Percentiles rank a stretch among this genome's conserved stretches.
phyloP scores from a whole-genome alignment of 2,888 invertebrate species.

The Phengaris alcon region DNA sequence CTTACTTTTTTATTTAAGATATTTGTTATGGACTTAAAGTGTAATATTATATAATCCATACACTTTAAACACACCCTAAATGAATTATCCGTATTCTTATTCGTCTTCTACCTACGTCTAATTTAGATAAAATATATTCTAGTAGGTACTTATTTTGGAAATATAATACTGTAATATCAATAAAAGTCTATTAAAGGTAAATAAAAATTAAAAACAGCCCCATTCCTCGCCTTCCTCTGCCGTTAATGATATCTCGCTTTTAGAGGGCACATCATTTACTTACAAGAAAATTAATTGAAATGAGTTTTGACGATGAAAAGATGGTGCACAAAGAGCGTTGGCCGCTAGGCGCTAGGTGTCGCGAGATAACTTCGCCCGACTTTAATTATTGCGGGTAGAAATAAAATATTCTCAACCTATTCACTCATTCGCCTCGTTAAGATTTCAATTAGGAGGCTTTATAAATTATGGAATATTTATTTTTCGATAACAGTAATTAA shows the following conservation, averaged over 20 bases:
- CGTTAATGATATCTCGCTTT: slow-evolving; percentile 77
- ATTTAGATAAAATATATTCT: too few relatives aligned
- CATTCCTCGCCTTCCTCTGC: slow-evolving; percentile 43
- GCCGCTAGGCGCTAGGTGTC: slow-evolving; percentile 75
- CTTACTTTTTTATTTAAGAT: too few relatives aligned
- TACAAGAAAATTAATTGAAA: slow-evolving; percentile 79
- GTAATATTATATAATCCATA: too few relatives aligned
- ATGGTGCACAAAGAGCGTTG: slow-evolving; percentile 69
- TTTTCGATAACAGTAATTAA: slow-evolving; percentile 32
- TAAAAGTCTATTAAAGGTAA: slow-evolving; percentile 18
- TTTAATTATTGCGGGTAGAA: slow-evolving; percentile 75
- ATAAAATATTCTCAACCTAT: slow-evolving; percentile 58
- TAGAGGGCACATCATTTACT: slow-evolving; percentile 78
- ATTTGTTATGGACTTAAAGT: too few relatives aligned
- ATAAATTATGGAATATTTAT: slow-evolving; percentile 43
- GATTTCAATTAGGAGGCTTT: slow-evolving; percentile 59
- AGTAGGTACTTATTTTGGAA: not conserved
- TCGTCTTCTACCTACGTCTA: too few relatives aligned
- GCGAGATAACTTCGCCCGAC: slow-evolving; percentile 74
- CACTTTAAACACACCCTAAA: too few relatives aligned
- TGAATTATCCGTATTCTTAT: too few relatives aligned
- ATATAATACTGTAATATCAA: not conserved
- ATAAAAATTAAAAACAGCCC: slow-evolving; percentile 15
- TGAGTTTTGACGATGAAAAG: slow-evolving; percentile 79
- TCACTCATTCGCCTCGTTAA: slow-evolving; percentile 59